Conservation (phyloP, 2,113 vertebrate species). For the Diglossa brunneiventris region DNA sequence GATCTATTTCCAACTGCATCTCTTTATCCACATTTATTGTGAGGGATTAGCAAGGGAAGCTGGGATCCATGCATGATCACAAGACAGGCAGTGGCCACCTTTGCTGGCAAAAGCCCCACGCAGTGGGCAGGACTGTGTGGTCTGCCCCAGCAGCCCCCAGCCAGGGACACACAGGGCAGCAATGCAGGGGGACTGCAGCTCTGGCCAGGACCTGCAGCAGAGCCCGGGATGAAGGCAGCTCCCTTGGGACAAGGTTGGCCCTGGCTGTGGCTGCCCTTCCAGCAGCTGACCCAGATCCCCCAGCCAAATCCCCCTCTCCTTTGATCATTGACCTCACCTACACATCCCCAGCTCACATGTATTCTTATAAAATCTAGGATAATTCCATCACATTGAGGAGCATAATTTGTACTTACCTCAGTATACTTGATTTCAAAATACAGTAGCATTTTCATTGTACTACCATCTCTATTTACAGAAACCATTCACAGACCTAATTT, state of each 20-base stretch:
- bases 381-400: background rate
- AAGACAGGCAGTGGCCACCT: background rate
- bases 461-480: background rate
- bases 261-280: background rate
- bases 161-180: background rate
- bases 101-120: background rate
- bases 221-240: background rate
- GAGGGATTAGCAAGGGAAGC: background rate
- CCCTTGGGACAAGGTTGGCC: fast-evolving
- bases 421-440: background rate
- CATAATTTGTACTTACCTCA: background rate
- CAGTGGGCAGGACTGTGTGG: fast-evolving
- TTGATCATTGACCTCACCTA: background rate
- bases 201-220: fast-evolving
- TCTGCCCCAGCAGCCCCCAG: background rate
- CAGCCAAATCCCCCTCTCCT: background rate
- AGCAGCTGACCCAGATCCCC: background rate
- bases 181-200: background rate
- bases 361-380: background rate
- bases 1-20: background rate
- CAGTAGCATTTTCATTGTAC: background rate
- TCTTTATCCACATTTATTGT: background rate
- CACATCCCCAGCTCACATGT: background rate
- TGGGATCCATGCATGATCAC: fast-evolving
- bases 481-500: background rate